A percentile compares a stretch with the other conserved stretches of the same genome.
Evolutionary conservation across 2,888 invertebrate genomes (phyloP).

Genomic region (Hydroisotoma schaefferi): DNA sequence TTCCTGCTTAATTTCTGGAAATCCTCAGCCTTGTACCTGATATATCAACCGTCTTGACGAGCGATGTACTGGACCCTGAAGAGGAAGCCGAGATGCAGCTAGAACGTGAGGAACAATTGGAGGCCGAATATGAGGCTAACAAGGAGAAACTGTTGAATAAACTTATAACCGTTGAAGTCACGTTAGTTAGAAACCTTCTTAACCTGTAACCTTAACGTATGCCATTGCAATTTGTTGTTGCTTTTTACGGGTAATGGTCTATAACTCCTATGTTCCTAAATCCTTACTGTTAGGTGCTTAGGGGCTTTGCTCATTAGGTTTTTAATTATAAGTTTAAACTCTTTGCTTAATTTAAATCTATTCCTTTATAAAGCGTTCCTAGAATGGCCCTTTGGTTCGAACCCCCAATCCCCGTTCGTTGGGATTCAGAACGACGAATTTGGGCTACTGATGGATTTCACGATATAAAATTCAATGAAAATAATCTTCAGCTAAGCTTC

Average conservation of each 20-base stretch:
- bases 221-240: too few species aligned
- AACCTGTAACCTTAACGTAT: too few species aligned
- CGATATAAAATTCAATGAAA: constrained; percentile 79
- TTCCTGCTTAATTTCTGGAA: not conserved
- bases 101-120: constrained; percentile 3
- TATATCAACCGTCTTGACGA: not conserved
- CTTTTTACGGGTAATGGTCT: too few species aligned
- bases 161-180: constrained; percentile 32
- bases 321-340: too few species aligned
- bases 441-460: constrained; percentile 73
- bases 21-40: not conserved
- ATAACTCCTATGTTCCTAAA: too few species aligned
- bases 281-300: too few species aligned
- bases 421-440: constrained; percentile 59
- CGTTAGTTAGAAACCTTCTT: constrained; percentile 19
- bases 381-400: constrained; percentile 72
- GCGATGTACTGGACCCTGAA: constrained; percentile 8
- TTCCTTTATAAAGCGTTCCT: constrained; percentile 58
- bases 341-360: not conserved
- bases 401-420: constrained; percentile 67
- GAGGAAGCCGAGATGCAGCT: constrained; percentile 16
- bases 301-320: too few species aligned
- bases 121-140: constrained; percentile 17
- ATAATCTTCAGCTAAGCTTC: constrained; percentile 59
- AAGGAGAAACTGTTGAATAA: constrained; percentile 16